These are phyloP conservation scores for Xiphophorus birchmanni DNA, from an alignment of 2,797 vertebrate species.

Conservation along the genomic window DNA sequence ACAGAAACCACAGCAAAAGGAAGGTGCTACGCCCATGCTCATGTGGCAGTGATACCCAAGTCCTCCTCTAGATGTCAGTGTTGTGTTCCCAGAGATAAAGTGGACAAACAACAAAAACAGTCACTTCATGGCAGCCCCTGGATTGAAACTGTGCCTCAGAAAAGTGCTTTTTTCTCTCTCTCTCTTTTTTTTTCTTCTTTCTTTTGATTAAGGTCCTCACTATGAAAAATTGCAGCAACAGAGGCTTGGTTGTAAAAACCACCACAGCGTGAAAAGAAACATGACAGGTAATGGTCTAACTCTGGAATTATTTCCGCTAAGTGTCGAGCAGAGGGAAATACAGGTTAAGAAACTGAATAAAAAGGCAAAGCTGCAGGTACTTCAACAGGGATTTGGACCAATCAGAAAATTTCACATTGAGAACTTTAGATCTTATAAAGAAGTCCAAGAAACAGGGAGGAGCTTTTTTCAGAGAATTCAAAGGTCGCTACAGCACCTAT, in stretches of 20 bases:
- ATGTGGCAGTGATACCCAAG: constrained; percentile 42
- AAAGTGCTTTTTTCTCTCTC: constrained; percentile 66
- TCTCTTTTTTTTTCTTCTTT: neutral
- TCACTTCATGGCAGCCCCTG: constrained; percentile 56
- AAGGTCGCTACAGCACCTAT: constrained; percentile 54
- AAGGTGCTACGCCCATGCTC: constrained; percentile 67
- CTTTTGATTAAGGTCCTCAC: constrained; percentile 70
- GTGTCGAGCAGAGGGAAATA: constrained; percentile 37
- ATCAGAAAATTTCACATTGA: neutral
- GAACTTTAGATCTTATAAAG: neutral
- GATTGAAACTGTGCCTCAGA: constrained; percentile 69
- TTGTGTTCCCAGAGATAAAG: constrained; percentile 62
- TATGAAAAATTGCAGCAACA: constrained; percentile 58
- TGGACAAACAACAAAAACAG: constrained; percentile 57
- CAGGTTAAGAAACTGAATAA: constrained; percentile 30
- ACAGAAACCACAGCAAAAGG: constrained; percentile 49
- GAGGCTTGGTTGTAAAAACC: constrained; percentile 42
- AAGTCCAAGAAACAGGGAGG: constrained; percentile 29
- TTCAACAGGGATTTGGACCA: neutral
- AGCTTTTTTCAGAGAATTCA: constrained; percentile 60
- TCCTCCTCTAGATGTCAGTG: constrained; percentile 79
- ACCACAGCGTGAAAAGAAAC: constrained; percentile 56
- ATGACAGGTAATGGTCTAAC: constrained; percentile 60
- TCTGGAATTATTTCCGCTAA: constrained; percentile 51
- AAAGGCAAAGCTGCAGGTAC: constrained; percentile 33